phyloP scores from a whole-genome alignment of 1,140 invertebrate species.

The Drosophila baimaii region DNA sequence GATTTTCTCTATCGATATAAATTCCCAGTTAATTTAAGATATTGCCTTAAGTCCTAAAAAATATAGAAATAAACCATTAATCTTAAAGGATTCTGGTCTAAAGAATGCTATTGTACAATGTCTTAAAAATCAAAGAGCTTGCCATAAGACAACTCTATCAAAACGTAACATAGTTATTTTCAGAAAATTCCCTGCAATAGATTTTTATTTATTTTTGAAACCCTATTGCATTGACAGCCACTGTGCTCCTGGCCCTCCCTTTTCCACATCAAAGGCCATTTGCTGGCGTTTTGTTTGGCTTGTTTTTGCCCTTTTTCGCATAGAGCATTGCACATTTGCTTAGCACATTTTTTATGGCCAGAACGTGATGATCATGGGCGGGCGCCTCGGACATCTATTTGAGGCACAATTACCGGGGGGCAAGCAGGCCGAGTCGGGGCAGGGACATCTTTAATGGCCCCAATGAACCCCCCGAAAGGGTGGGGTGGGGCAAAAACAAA shows the following conservation, averaged over 20 bases:
- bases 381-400: constrained; percentile 54
- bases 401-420: constrained; percentile 25
- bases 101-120: too few relatives aligned
- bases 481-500: too few relatives aligned
- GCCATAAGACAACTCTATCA: not conserved
- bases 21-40: too few relatives aligned
- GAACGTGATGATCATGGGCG: constrained; percentile 72
- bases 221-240: constrained; percentile 1
- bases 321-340: constrained; percentile 55
- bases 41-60: too few relatives aligned
- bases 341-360: constrained; percentile 74
- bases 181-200: not conserved
- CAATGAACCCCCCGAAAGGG: constrained; percentile 33
- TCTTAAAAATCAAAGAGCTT: not conserved
- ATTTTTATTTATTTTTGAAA: not conserved
- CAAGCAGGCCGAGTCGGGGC: not conserved
- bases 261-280: constrained; percentile 45
- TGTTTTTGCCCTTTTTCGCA: constrained; percentile 40
- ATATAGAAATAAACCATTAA: too few relatives aligned
- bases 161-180: not conserved
- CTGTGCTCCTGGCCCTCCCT: constrained; percentile 12
- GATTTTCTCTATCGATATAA: too few relatives aligned
- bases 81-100: too few relatives aligned
- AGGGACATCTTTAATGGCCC: constrained; percentile 57
- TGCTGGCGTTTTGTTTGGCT: constrained; percentile 33